Evolutionary conservation across 2,797 vertebrate genomes (phyloP).

Genomic region (Echiichthys vipera): DNA sequence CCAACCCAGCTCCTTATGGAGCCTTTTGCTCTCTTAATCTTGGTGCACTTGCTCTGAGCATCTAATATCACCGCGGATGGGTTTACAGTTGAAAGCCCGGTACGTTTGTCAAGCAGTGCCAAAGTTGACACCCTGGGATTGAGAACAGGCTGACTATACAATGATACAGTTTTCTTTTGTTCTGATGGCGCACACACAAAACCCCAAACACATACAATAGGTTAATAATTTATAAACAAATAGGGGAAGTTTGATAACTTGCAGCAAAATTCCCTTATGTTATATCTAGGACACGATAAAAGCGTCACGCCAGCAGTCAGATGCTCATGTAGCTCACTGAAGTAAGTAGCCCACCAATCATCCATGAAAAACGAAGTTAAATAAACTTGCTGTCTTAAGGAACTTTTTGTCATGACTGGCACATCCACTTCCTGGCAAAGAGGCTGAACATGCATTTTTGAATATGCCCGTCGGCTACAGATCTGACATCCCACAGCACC

Average conservation of each 20-base stretch:
- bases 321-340: slow-evolving; percentile 48
- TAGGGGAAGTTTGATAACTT: slow-evolving; percentile 30
- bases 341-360: slow-evolving; percentile 60
- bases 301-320: slow-evolving; percentile 55
- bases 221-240: slow-evolving; percentile 46
- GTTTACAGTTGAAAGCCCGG: too few relatives aligned
- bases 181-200: slow-evolving; percentile 1
- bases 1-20: too few relatives aligned
- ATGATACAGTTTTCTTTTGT: not conserved
- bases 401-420: slow-evolving; percentile 76
- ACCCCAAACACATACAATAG: not conserved
- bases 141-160: too few relatives aligned
- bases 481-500: slow-evolving; percentile 73
- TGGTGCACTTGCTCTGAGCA: too few relatives aligned
- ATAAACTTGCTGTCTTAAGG: slow-evolving; percentile 76
- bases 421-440: slow-evolving; percentile 70
- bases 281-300: slow-evolving; percentile 67
- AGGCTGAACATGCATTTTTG: slow-evolving; percentile 80
- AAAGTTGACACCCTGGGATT: too few relatives aligned
- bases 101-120: too few relatives aligned
- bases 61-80: too few relatives aligned
- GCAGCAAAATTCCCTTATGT: slow-evolving; percentile 27
- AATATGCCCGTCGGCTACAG: slow-evolving; percentile 69
- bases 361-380: slow-evolving; percentile 66
- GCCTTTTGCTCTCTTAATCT: too few relatives aligned